Conservation (phyloP, 2,888 invertebrate species). For the Oscheius sp. region DNA sequence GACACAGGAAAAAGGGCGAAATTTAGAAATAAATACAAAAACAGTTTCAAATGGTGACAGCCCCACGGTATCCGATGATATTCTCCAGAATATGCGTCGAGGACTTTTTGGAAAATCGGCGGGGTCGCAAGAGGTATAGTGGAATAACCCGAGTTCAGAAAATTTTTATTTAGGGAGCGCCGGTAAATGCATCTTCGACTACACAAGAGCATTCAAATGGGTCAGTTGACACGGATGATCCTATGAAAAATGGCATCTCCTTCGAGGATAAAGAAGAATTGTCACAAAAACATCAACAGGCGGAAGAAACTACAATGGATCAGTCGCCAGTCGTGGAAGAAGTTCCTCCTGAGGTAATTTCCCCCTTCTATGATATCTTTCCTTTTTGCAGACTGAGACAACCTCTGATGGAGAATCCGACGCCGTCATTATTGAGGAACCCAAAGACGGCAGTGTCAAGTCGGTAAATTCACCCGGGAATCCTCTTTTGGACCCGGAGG, state of each 20-base stretch:
- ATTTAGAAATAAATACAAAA: too few species aligned
- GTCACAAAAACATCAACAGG: not conserved
- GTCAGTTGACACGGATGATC: constrained; percentile 3
- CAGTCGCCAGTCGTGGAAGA: not conserved
- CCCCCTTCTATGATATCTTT: not conserved
- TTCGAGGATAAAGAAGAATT: constrained; percentile 12
- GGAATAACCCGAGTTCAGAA: not conserved
- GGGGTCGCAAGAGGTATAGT: constrained; percentile 2
- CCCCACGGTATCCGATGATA: constrained; percentile 3
- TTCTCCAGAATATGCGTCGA: constrained; percentile 24
- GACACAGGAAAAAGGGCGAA: not conserved
- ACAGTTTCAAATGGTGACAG: not conserved
- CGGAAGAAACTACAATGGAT: not conserved
- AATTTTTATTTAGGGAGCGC: not conserved
- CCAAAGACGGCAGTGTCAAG: too few species aligned
- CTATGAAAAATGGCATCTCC: constrained; percentile 12
- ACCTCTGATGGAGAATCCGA: not conserved
- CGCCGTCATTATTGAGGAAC: not conserved
- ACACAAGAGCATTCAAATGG: constrained; percentile 1
- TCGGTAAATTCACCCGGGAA: too few species aligned
- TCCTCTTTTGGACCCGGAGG: too few species aligned
- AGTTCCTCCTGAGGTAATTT: not conserved
- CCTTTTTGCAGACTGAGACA: not conserved
- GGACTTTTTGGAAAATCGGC: constrained; percentile 36
- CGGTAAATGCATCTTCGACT: too few species aligned